Evolutionary conservation across 2,797 vertebrate species (phyloP).

Genomic region (Triplophysa yarkandensis): DNA sequence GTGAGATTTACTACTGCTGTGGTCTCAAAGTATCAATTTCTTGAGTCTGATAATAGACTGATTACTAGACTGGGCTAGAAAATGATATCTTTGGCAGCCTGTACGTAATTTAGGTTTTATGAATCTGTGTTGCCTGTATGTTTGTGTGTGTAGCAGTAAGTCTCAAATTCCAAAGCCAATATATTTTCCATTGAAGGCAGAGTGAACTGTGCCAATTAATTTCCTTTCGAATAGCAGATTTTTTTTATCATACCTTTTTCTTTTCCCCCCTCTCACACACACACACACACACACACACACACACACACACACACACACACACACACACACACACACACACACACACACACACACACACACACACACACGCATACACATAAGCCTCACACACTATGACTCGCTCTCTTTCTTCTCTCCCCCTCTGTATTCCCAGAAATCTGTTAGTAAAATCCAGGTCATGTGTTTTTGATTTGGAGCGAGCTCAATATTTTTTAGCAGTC

Average conservation of each 20-base stretch:
- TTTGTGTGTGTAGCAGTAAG: not conserved
- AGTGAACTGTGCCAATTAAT: slow-evolving; percentile 30
- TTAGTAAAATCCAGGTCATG: slow-evolving; percentile 41
- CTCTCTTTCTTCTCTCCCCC: not conserved
- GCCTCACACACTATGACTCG: not conserved
- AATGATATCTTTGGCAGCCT: not conserved
- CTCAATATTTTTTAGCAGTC: slow-evolving; percentile 38
- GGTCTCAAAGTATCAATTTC: not conserved
- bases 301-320: not conserved
- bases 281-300: not conserved
- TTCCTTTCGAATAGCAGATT: slow-evolving; percentile 47
- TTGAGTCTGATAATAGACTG: not conserved
- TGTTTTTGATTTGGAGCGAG: slow-evolving; percentile 51
- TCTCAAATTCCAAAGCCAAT: slow-evolving; percentile 23
- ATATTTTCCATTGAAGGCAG: slow-evolving; percentile 30
- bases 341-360: not conserved
- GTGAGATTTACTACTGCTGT: slow-evolving; percentile 73
- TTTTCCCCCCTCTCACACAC: slow-evolving; percentile 3
- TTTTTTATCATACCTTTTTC: slow-evolving; percentile 38
- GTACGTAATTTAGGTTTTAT: slow-evolving; percentile 3
- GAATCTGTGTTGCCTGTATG: not conserved
- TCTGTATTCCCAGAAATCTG: slow-evolving; percentile 25
- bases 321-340: not conserved
- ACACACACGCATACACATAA: too few relatives aligned
- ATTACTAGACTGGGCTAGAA: not conserved